Evolutionary conservation across 2,888 invertebrate species (phyloP), one percentile per base, ranked within the genome.

Genomic region (Drosophila kokeensis): DNA sequence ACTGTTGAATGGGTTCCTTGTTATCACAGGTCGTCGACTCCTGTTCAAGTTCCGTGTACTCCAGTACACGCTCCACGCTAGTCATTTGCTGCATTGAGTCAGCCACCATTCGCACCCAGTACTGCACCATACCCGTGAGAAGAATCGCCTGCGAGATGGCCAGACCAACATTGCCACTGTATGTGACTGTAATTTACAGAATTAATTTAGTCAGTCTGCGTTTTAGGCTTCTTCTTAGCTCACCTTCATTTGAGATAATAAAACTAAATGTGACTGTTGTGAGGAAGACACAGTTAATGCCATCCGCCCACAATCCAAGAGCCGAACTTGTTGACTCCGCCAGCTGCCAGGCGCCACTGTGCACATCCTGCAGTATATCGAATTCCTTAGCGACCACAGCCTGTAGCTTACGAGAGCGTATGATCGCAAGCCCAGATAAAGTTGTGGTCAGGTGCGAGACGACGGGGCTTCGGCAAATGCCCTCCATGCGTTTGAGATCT

Each of bases 401-500:
- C 91, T 96, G 95, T 2, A 96, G 96, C 27, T 95, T 94, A 4
- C 96, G 95, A 0, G 98, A 96, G 72, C 99, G 94, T 69, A 99
- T 98, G 0, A 98, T 98, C 40, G 96, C 95, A 36, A 99, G 94
- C 2, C 98, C 99, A 69, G 96, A 95, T 10, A 99, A 93, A 0
- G 97, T 96, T 2, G 98, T 96, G 18, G 96, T 96, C 82, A 98
- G 95, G 92, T 98, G 97, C 0, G 97, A 97, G 92, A 98, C 98
- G 0, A 98, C 96, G 0, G 99, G 98, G 92, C 98, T 97, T 72
- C 97, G 95, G 60, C 95, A 95, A 69, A 95, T 95, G 80, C 95
- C 95, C 90, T 96, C 96, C 80, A 96, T 93, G 69, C 95, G 94
- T 91, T 95, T 97, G 0, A 97, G 94, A 89, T 96, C 96, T 83